A percentile compares a stretch with the other conserved stretches of the same genome.
Conservation (phyloP, 35 echinoderm and acorn worm genomes). For the Acanthaster planci region DNA sequence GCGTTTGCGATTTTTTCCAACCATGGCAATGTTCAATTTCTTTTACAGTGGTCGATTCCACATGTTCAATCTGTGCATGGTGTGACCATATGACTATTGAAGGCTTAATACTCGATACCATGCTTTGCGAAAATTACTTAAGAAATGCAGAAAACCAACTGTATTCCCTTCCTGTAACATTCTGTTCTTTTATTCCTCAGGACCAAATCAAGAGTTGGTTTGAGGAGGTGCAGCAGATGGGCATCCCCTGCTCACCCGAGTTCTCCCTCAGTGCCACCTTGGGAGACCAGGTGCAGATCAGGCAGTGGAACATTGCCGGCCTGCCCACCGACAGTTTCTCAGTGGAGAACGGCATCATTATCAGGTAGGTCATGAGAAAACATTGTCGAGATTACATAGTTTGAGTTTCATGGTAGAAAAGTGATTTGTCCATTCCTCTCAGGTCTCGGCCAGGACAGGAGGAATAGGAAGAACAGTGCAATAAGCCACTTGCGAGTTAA, state of each 20-base stretch:
- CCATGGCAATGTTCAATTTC: no score
- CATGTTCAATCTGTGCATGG: no score
- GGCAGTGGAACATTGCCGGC: constrained; percentile 96
- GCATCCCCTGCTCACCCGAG: constrained; percentile 77
- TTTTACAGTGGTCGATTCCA: no score
- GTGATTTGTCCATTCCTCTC: no score
- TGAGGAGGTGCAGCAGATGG: constrained; percentile 57
- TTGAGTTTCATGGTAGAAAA: no score
- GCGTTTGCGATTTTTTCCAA: no score
- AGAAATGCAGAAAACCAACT: background rate
- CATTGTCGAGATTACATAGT: no score
- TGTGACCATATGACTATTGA: background rate
- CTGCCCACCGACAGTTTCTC: constrained; percentile 95
- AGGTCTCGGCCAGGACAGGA: no score
- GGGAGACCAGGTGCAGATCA: constrained; percentile 88
- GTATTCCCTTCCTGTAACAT: background rate
- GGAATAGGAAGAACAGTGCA: no score
- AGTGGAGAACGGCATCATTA: constrained; percentile 98
- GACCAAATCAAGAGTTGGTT: constrained; percentile 92
- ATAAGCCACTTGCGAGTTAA: no score
- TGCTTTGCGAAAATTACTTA: background rate
- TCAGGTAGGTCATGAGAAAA: constrained; percentile 62
- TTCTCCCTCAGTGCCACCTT: constrained; percentile 89
- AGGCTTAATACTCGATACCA: background rate
- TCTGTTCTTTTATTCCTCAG: constrained; percentile 43